A percentile compares a stretch with the other conserved stretches of the same genome.
These are phyloP conservation scores for Drosophila rubida DNA, from an alignment of 2,888 invertebrate genomes.

Conservation along the genomic window DNA sequence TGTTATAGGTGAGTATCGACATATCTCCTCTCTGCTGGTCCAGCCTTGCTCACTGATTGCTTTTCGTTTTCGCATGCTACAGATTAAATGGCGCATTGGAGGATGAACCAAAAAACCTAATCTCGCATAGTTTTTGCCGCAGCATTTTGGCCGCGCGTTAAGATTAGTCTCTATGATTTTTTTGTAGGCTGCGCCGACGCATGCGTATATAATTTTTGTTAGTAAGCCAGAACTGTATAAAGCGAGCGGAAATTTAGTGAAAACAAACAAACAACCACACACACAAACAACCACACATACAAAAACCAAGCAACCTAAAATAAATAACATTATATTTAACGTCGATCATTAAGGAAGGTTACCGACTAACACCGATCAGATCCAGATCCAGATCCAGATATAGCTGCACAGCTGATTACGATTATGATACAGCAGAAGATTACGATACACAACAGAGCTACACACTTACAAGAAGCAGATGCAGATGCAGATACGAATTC, in stretches of 20 bases:
- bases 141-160: conserved; percentile 65
- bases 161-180: conserved; percentile 52
- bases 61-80: neutral
- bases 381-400: conserved; percentile 10
- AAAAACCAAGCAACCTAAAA: conserved; percentile 43
- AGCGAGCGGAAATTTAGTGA: conserved; percentile 46
- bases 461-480: conserved; percentile 37
- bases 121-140: conserved; percentile 72
- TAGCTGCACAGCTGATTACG: conserved; percentile 23
- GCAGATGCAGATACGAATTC: conserved; percentile 46
- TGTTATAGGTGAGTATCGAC: conserved; percentile 82
- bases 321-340: conserved; percentile 28
- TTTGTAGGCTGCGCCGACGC: conserved; percentile 46
- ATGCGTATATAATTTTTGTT: conserved; percentile 36
- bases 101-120: conserved; percentile 72
- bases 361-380: conserved; percentile 36
- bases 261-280: conserved; percentile 19
- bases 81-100: conserved; percentile 69
- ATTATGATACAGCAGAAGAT: conserved; percentile 11
- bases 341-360: conserved; percentile 43
- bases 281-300: conserved; percentile 8
- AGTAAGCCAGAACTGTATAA: conserved; percentile 66
- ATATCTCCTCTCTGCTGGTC: too few species aligned
- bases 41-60: too few species aligned
- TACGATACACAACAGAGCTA: conserved; percentile 8